These are phyloP conservation scores for Oligia fasciuncula DNA, from an alignment of 2,888 invertebrate genomes.

Conservation along the genomic window DNA sequence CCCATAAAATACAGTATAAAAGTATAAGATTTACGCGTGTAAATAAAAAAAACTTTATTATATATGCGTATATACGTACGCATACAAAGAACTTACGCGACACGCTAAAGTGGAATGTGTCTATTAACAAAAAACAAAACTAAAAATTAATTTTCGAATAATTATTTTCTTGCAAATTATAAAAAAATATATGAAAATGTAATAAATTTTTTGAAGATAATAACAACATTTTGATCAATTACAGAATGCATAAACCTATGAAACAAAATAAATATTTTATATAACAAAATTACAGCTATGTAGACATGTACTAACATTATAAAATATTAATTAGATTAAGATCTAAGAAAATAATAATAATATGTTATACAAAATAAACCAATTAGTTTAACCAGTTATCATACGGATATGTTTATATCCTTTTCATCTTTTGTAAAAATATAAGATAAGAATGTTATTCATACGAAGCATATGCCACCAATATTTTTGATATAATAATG, in stretches of 20 bases:
- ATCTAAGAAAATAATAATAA: conserved; percentile 32
- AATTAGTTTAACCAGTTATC: conserved; percentile 17
- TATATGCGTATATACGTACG: too few species aligned
- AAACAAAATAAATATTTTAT: conserved; percentile 34
- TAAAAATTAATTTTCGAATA: conserved; percentile 9
- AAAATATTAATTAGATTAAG: conserved; percentile 35
- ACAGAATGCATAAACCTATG: conserved; percentile 36
- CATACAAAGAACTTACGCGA: background rate
- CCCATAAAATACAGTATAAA: background rate
- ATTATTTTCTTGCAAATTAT: background rate
- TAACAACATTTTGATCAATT: conserved; percentile 29
- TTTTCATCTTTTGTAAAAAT: conserved; percentile 20
- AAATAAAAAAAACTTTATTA: too few species aligned
- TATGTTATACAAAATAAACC: conserved; percentile 34
- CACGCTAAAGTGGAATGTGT: conserved; percentile 49
- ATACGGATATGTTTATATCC: conserved; percentile 22
- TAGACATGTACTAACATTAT: conserved; percentile 20
- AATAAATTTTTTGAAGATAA: conserved; percentile 14
- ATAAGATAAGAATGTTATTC: conserved; percentile 15
- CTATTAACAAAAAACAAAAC: conserved; percentile 13
- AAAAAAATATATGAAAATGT: conserved; percentile 19
- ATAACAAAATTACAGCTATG: conserved; percentile 40
- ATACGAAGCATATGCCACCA: conserved; percentile 5
- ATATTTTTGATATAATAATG: background rate
- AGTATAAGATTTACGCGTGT: background rate